Evolutionary conservation across 2,113 vertebrate species (phyloP).

Genomic region (Hylia prasina): DNA sequence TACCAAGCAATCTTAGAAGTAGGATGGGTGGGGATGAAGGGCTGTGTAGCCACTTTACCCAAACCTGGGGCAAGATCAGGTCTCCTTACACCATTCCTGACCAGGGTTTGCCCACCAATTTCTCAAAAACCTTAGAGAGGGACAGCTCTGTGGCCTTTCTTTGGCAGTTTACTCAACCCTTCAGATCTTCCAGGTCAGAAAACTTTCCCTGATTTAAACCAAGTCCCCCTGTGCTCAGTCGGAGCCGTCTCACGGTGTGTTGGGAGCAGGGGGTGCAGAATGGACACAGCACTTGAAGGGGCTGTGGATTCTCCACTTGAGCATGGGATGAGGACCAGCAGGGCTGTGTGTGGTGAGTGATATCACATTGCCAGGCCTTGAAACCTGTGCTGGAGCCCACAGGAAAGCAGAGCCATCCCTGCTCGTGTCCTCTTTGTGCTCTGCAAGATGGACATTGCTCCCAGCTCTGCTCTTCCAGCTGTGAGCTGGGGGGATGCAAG

Average conservation of each 20-base stretch:
- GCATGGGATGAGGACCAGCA: neutral
- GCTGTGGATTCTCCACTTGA: neutral
- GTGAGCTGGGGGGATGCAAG: neutral
- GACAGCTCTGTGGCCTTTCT: neutral
- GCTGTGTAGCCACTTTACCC: accelerated
- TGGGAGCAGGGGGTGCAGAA: neutral
- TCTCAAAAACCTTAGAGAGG: neutral
- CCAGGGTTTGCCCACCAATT: neutral
- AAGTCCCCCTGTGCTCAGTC: neutral
- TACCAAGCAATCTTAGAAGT: neutral
- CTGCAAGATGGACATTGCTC: neutral
- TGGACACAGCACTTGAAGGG: accelerated
- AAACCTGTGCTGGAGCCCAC: neutral
- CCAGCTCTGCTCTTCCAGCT: neutral
- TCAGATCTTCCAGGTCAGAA: neutral
- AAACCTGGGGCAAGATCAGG: neutral
- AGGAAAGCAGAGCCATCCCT: neutral
- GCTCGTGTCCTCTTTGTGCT: neutral
- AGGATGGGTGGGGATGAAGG: neutral
- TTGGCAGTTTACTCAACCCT: neutral
- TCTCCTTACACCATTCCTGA: neutral
- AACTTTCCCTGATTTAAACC: neutral
- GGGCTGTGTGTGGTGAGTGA: neutral
- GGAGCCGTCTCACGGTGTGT: accelerated
- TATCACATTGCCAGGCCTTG: neutral